Evolutionary conservation across 1,140 invertebrate species (phyloP).

Genomic region (Vanessa tameamea): DNA sequence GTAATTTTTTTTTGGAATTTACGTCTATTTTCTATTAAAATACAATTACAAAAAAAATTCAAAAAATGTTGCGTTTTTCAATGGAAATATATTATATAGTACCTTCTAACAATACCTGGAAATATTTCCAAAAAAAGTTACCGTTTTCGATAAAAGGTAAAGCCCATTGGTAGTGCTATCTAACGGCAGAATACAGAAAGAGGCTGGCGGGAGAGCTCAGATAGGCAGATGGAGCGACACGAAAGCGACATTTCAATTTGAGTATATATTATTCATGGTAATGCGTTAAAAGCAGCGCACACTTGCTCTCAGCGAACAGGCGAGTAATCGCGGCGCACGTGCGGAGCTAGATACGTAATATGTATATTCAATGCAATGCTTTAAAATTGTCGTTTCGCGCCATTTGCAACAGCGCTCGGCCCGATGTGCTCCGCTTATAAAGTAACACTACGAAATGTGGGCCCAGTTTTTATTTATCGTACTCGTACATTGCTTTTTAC

Average conservation of each 20-base stretch:
- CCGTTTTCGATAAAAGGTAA: conserved; percentile 52
- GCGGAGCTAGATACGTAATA: conserved; percentile 57
- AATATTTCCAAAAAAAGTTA: conserved; percentile 17
- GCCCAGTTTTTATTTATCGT: conserved; percentile 62
- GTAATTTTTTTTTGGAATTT: too few species aligned
- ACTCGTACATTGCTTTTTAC: conserved; percentile 41
- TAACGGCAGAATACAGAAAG: conserved; percentile 61
- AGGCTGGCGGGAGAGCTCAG: conserved; percentile 55
- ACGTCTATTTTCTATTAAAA: too few species aligned
- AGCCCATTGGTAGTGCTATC: conserved; percentile 66
- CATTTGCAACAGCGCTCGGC: conserved; percentile 65
- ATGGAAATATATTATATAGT: not conserved
- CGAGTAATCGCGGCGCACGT: conserved; percentile 73
- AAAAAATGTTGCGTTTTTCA: not conserved
- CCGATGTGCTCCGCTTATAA: conserved; percentile 71
- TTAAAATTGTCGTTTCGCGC: conserved; percentile 77
- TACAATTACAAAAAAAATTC: too few species aligned
- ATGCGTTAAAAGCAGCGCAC: conserved; percentile 77
- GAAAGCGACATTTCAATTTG: conserved; percentile 80
- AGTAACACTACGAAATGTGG: conserved; percentile 66
- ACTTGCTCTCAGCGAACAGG: conserved; percentile 58
- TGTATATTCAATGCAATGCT: conserved; percentile 74
- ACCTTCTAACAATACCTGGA: not conserved
- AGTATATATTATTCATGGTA: conserved; percentile 80
- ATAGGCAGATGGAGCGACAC: conserved; percentile 67